Conservation (phyloP, 2,888 invertebrate species). For the Caenorhabditis sp. region DNA sequence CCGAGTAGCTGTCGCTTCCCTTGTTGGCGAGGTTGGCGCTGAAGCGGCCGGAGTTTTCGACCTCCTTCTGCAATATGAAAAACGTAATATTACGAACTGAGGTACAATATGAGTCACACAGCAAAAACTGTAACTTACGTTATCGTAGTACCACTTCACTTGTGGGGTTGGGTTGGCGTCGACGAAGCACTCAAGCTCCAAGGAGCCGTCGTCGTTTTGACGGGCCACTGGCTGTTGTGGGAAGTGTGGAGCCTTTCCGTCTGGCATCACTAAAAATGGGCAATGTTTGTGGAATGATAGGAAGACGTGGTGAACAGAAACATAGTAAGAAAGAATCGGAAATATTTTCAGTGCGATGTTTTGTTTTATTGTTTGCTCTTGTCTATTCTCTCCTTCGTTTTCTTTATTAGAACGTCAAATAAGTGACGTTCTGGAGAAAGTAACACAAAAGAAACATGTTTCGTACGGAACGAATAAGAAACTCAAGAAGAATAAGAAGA, state of each 20-base stretch:
- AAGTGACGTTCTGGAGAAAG: conserved; percentile 3
- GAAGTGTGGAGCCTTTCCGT: conserved; percentile 83
- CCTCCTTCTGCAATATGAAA: conserved; percentile 77
- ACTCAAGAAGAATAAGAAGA: neutral
- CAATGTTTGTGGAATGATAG: conserved; percentile 4
- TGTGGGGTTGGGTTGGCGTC: conserved; percentile 83
- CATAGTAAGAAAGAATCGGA: conserved; percentile 13
- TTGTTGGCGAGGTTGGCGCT: conserved; percentile 79
- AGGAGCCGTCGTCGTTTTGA: conserved; percentile 83
- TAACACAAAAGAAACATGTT: conserved; percentile 1
- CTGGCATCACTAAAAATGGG: conserved; percentile 75
- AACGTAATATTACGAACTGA: neutral
- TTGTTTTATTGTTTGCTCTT: conserved; percentile 37
- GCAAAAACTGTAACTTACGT: conserved; percentile 68
- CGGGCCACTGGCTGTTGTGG: conserved; percentile 84
- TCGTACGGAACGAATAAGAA: neutral
- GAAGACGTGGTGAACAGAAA: conserved; percentile 14
- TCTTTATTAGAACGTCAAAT: conserved; percentile 21
- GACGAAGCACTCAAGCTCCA: conserved; percentile 83
- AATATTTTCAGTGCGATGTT: conserved; percentile 13
- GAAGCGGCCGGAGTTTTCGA: conserved; percentile 80
- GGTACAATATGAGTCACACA: neutral
- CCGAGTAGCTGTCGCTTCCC: conserved; percentile 82
- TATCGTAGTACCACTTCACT: conserved; percentile 84
- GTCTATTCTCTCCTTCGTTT: conserved; percentile 15